A percentile compares a stretch with the other conserved stretches of the same genome.
Evolutionary conservation across 2,888 invertebrate genomes (phyloP).

Genomic region (Ellobium chinense): DNA sequence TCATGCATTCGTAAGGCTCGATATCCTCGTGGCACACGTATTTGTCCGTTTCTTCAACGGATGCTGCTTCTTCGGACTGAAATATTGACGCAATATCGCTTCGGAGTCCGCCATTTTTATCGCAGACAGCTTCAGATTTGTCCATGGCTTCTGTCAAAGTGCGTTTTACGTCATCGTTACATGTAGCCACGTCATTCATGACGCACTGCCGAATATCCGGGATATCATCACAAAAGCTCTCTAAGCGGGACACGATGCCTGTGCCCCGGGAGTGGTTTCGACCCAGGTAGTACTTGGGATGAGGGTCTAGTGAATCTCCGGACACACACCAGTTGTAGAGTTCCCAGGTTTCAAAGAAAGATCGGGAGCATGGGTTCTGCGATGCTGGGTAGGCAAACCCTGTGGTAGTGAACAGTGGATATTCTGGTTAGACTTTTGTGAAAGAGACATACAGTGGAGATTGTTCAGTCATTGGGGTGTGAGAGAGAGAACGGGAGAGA

Average conservation of each 20-base stretch:
- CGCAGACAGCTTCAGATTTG: background rate
- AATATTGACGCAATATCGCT: background rate
- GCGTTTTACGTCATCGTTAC: background rate
- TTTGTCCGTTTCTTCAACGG: background rate
- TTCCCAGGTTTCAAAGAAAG: background rate
- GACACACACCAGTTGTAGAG: background rate
- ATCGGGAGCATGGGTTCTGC: background rate
- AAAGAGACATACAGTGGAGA: no score
- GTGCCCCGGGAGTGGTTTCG: background rate
- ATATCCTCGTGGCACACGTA: background rate
- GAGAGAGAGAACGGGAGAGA: no score
- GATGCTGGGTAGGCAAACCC: background rate
- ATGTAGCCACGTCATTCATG: background rate
- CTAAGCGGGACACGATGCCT: background rate
- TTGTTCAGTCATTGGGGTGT: no score
- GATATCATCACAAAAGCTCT: background rate
- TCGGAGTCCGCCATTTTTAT: background rate
- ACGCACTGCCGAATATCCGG: background rate
- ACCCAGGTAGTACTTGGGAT: background rate
- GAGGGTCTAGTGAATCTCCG: background rate
- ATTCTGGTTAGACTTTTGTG: no score
- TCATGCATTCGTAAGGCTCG: background rate
- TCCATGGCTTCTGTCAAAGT: background rate
- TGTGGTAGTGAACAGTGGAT: no score
- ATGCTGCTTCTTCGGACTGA: background rate